Evolutionary conservation across 2,113 vertebrate species (phyloP).

Genomic region (Pseudorhombus dupliciocellatus): DNA sequence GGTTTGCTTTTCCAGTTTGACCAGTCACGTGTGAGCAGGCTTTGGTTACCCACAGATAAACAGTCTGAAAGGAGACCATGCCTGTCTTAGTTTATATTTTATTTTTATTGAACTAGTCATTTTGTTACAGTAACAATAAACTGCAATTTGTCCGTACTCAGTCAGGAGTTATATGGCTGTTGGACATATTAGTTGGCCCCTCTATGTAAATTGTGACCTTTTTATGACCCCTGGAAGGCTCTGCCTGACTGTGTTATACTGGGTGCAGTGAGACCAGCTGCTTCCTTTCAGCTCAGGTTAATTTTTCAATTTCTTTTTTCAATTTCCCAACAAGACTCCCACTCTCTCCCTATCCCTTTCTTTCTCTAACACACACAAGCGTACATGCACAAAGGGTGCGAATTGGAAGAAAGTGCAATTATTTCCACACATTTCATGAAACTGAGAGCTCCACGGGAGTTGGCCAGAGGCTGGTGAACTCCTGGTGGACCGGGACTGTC

Average conservation of each 20-base stretch:
- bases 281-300: constrained; percentile 17
- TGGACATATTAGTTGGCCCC: background rate
- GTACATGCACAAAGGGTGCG: constrained; percentile 7
- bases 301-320: constrained; percentile 36
- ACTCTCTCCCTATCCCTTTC: background rate
- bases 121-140: no score
- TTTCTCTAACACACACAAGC: background rate
- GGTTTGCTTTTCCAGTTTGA: no score
- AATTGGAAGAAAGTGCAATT: constrained; percentile 31
- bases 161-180: no score
- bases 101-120: no score
- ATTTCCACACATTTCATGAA: constrained; percentile 40
- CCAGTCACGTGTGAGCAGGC: no score
- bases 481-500: constrained; percentile 52
- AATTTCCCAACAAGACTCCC: constrained; percentile 23
- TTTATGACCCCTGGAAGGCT: background rate
- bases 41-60: no score
- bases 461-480: constrained; percentile 50
- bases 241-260: background rate
- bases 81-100: no score
- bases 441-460: constrained; percentile 46
- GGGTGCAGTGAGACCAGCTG: constrained; percentile 1
- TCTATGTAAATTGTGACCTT: background rate
- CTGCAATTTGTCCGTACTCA: no score
- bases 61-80: no score